Percentiles rank a stretch among this genome's conserved stretches.
Conservation (phyloP, 2,888 invertebrate species). For the Cancer borealis region DNA sequence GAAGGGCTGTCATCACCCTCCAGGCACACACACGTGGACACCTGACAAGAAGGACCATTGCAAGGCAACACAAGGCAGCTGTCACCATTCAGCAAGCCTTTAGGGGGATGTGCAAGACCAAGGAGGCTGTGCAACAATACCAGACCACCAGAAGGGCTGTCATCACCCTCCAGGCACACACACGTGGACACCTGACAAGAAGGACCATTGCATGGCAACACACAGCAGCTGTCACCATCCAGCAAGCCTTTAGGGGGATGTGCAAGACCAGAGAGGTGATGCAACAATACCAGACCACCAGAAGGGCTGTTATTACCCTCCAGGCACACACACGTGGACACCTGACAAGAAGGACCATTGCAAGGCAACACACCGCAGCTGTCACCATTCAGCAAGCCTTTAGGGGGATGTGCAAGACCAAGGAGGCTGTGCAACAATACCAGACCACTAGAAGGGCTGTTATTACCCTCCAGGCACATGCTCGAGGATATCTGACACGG, state of each 20-base stretch:
- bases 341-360: conserved; percentile 39
- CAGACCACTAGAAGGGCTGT: neutral
- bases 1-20: conserved; percentile 23
- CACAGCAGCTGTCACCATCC: conserved; percentile 23
- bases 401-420: neutral
- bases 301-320: conserved; percentile 51
- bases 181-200: conserved; percentile 38
- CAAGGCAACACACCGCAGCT: conserved; percentile 48
- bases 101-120: neutral
- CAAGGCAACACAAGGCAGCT: conserved; percentile 32
- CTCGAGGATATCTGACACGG: neutral
- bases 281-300: conserved; percentile 44
- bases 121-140: neutral
- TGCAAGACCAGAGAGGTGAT: neutral
- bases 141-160: conserved; percentile 8
- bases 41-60: conserved; percentile 22
- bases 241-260: neutral
- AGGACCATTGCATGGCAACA: neutral
- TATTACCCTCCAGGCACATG: conserved; percentile 46
- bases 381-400: conserved; percentile 31
- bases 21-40: conserved; percentile 50
- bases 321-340: conserved; percentile 62
- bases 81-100: conserved; percentile 17
- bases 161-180: conserved; percentile 41
- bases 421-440: neutral